These are phyloP conservation scores for Pegea sp. DNA, from an alignment of 23 tunicate species.

Conservation along the genomic window DNA sequence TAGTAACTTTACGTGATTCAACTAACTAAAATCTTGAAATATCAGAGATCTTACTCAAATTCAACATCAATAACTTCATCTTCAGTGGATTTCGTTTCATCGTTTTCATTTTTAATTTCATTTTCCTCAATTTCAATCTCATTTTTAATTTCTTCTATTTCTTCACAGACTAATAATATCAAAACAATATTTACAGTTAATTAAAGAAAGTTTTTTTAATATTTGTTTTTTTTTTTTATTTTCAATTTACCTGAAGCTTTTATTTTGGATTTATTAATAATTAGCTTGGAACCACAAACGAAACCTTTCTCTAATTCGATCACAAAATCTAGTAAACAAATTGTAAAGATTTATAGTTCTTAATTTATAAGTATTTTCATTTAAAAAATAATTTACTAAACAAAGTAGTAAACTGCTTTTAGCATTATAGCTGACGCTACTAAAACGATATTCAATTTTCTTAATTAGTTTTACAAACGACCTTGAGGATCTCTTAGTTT, in stretches of 20 bases:
- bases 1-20: no score
- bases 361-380: not conserved
- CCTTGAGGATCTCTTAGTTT: constrained; percentile 35
- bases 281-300: constrained; percentile 9
- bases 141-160: not conserved
- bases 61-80: not conserved
- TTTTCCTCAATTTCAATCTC: not conserved
- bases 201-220: constrained; percentile 5
- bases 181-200: not conserved
- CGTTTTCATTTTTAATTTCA: not conserved
- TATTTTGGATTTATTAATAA: constrained; percentile 5
- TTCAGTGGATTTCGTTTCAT: constrained; percentile 2
- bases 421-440: no score
- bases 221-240: constrained; percentile 4
- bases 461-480: no score
- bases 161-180: not conserved
- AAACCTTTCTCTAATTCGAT: constrained; percentile 10
- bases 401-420: not conserved
- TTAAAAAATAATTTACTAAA: not conserved
- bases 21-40: no score
- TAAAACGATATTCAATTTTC: no score
- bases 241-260: no score
- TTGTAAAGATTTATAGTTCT: not conserved
- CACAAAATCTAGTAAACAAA: constrained; percentile 12
- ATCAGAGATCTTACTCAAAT: no score